Conservation (phyloP, 2,113 vertebrate species). For the Bambusicola thoracicus region DNA sequence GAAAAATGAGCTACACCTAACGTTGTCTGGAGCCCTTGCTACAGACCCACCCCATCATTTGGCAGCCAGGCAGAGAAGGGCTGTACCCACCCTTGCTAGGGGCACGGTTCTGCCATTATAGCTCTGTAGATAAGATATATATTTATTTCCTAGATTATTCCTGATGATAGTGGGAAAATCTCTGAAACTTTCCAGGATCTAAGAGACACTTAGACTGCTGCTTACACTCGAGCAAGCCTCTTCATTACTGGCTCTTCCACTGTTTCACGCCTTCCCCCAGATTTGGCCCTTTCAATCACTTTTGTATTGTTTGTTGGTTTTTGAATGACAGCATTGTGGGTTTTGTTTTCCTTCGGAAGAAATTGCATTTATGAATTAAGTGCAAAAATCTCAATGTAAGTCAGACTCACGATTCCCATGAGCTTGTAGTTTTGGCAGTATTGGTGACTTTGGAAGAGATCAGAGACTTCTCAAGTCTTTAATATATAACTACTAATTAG, state of each 20-base stretch:
- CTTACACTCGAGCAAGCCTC: background rate
- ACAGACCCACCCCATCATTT: background rate
- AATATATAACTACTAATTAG: constrained; percentile 41
- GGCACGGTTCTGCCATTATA: constrained; percentile 15
- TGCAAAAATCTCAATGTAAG: background rate
- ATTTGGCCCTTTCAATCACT: background rate
- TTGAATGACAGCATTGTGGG: background rate
- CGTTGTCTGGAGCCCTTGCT: background rate
- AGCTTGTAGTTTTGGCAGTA: constrained; percentile 1
- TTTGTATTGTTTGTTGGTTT: background rate
- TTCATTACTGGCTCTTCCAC: background rate
- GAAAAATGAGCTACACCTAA: background rate
- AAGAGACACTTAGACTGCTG: background rate
- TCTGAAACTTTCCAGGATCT: background rate
- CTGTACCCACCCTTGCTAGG: background rate
- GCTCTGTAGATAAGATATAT: background rate
- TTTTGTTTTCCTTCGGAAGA: background rate
- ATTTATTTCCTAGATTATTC: constrained; percentile 3
- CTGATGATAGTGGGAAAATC: background rate
- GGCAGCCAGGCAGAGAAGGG: background rate
- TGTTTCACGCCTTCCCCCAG: background rate
- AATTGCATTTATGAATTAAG: background rate
- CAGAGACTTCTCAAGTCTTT: constrained; percentile 18
- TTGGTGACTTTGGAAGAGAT: background rate
- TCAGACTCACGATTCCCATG: background rate